phyloP scores from a whole-genome alignment of 2,888 invertebrate species.

The Diogma glabrata region DNA sequence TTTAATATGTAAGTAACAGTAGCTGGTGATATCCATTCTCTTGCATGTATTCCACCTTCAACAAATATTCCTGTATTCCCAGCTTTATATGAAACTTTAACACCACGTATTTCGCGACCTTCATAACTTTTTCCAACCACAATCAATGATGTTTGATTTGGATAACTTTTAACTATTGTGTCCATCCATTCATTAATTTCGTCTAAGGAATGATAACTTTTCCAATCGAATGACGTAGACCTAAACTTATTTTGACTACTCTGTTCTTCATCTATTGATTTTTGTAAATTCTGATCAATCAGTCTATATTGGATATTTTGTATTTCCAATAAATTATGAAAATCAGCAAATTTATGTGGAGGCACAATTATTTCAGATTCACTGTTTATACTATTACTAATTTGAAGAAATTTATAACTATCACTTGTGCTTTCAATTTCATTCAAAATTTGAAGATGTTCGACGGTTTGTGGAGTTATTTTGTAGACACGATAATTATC shows the following conservation, averaged over 20 bases:
- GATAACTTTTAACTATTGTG: constrained; percentile 33
- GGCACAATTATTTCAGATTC: constrained; percentile 7
- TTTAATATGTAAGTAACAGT: constrained; percentile 40
- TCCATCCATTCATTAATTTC: constrained; percentile 42
- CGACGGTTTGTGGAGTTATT: constrained; percentile 2
- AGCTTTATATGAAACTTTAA: constrained; percentile 19
- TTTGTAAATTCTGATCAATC: constrained; percentile 32
- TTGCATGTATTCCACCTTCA: constrained; percentile 28
- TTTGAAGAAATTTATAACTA: constrained; percentile 5
- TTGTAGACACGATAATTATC: constrained; percentile 16
- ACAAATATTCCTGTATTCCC: constrained; percentile 32
- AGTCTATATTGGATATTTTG: constrained; percentile 22
- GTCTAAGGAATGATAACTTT: constrained; percentile 18
- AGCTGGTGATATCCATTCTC: constrained; percentile 44
- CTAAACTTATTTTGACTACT: constrained; percentile 16
- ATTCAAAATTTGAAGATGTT: constrained; percentile 7
- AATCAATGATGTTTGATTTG: constrained; percentile 36
- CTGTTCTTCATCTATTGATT: constrained; percentile 19
- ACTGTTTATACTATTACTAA: neutral
- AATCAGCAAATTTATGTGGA: constrained; percentile 10
- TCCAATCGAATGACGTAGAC: constrained; percentile 26
- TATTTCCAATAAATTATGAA: constrained; percentile 21
- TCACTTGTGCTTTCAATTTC: constrained; percentile 8
- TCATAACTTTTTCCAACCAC: constrained; percentile 38
- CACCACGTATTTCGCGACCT: constrained; percentile 37